These are phyloP conservation scores for Synanthedon myopaeformis DNA, from an alignment of 2,888 invertebrate species.

Conservation along the genomic window DNA sequence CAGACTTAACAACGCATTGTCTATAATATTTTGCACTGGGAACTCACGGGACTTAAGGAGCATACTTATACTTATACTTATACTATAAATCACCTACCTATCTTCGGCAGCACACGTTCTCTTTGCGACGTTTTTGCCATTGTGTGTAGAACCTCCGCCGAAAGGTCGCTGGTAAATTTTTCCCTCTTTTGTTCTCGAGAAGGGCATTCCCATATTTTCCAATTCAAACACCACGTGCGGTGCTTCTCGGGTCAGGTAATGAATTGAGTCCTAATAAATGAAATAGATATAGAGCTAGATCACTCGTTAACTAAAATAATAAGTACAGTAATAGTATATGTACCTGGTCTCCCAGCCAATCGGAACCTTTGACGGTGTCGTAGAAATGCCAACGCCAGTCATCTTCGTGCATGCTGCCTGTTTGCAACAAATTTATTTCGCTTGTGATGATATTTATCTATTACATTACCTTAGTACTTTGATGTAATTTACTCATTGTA, in stretches of 20 bases:
- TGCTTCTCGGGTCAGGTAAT: constrained; percentile 92
- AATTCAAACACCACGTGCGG: constrained; percentile 86
- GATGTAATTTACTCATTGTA: too few relatives aligned
- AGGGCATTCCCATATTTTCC: constrained; percentile 97
- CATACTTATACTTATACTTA: too few relatives aligned
- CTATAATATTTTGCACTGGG: too few relatives aligned
- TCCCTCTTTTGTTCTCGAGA: constrained; percentile 93
- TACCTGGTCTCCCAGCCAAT: constrained; percentile 95
- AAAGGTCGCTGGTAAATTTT: constrained; percentile 99
- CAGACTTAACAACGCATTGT: too few relatives aligned
- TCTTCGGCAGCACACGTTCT: constrained; percentile 97
- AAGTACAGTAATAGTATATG: neutral
- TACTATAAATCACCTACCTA: constrained; percentile 28
- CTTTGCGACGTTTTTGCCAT: constrained; percentile 94
- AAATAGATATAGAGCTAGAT: neutral
- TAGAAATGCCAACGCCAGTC: constrained; percentile 98
- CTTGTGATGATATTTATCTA: too few relatives aligned
- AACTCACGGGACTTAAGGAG: too few relatives aligned
- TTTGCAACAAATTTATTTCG: neutral
- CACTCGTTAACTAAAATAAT: neutral
- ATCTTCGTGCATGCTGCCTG: constrained; percentile 90
- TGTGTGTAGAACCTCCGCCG: constrained; percentile 94
- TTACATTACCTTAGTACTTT: too few relatives aligned
- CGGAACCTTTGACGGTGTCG: constrained; percentile 97
- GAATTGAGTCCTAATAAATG: constrained; percentile 87